Percentiles rank a stretch among this genome's conserved stretches.
These are phyloP conservation scores for Nautilus pompilius DNA, from an alignment of 1,140 invertebrate genomes.

Conservation along the genomic window DNA sequence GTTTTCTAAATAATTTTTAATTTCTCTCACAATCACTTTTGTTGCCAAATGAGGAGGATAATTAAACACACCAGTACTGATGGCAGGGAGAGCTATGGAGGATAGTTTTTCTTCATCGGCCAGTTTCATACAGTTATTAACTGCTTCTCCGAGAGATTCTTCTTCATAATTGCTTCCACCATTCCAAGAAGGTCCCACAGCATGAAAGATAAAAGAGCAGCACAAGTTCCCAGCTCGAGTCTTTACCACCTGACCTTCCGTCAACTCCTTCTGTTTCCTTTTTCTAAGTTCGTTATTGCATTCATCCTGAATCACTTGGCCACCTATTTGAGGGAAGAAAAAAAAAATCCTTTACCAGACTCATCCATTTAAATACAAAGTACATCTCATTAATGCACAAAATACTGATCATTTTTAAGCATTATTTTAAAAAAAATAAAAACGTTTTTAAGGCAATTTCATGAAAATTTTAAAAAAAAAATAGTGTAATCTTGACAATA, in stretches of 20 bases:
- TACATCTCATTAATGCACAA: too few species aligned
- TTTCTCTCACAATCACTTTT: too few species aligned
- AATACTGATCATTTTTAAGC: too few species aligned
- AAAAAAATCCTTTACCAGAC: too few species aligned
- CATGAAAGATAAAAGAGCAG: conserved; percentile 21
- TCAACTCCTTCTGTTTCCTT: conserved; percentile 6
- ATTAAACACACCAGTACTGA: conserved; percentile 12
- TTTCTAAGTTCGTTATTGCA: conserved; percentile 6
- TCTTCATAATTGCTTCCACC: conserved; percentile 14
- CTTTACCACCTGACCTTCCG: conserved; percentile 15
- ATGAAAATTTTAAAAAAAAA: too few species aligned
- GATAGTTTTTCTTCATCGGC: background rate
- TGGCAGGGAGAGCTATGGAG: conserved; percentile 16
- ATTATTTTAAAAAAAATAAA: too few species aligned
- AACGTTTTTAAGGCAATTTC: too few species aligned
- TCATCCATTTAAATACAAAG: too few species aligned
- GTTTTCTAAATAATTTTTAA: too few species aligned
- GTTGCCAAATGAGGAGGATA: conserved; percentile 17
- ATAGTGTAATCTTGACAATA: too few species aligned
- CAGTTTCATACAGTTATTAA: conserved; percentile 8
- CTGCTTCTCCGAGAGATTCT: conserved; percentile 1
- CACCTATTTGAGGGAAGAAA: too few species aligned
- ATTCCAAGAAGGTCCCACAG: conserved; percentile 24
- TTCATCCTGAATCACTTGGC: conserved; percentile 14
- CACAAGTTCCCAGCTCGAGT: conserved; percentile 11